These are phyloP conservation scores for Lottia scabra DNA, from an alignment of 2,888 invertebrate genomes.

Conservation along the genomic window DNA sequence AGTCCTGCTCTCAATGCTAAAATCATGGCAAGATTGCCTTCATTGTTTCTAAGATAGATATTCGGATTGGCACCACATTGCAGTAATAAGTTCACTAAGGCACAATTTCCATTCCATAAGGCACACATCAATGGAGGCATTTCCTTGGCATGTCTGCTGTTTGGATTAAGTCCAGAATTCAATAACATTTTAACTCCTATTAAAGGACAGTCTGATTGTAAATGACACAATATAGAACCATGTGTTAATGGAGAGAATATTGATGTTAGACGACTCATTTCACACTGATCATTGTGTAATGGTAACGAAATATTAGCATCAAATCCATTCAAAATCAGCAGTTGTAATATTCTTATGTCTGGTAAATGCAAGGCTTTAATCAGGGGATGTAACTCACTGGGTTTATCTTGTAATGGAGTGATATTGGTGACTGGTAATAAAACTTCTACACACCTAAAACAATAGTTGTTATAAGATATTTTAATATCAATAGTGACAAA, in stretches of 20 bases:
- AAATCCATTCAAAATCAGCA: slow-evolving; percentile 37
- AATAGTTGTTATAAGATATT: too few relatives aligned
- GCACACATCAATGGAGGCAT: slow-evolving; percentile 54
- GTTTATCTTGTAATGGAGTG: slow-evolving; percentile 28
- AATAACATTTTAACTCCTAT: slow-evolving; percentile 41
- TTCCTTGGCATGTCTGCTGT: slow-evolving; percentile 35
- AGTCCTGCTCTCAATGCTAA: slow-evolving; percentile 40
- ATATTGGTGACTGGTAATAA: slow-evolving; percentile 48
- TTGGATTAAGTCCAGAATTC: slow-evolving; percentile 40
- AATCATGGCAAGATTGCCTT: slow-evolving; percentile 49
- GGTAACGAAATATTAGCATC: slow-evolving; percentile 27
- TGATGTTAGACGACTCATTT: slow-evolving; percentile 27
- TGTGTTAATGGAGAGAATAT: slow-evolving; percentile 25
- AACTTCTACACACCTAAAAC: slow-evolving; percentile 47
- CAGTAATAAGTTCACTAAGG: slow-evolving; percentile 44
- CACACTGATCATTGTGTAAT: slow-evolving; percentile 28
- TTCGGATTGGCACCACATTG: slow-evolving; percentile 46
- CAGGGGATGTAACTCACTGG: slow-evolving; percentile 40
- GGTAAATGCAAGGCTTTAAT: slow-evolving; percentile 34
- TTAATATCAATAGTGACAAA: too few relatives aligned
- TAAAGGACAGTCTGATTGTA: slow-evolving; percentile 32
- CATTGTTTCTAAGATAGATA: slow-evolving; percentile 42
- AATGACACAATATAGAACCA: slow-evolving; percentile 36
- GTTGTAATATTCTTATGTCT: slow-evolving; percentile 38
- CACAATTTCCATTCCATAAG: slow-evolving; percentile 34